A percentile compares a stretch with the other conserved stretches of the same genome.
Evolutionary conservation across 2,888 invertebrate genomes (phyloP).

Genomic region (Alentia gelatinosa): DNA sequence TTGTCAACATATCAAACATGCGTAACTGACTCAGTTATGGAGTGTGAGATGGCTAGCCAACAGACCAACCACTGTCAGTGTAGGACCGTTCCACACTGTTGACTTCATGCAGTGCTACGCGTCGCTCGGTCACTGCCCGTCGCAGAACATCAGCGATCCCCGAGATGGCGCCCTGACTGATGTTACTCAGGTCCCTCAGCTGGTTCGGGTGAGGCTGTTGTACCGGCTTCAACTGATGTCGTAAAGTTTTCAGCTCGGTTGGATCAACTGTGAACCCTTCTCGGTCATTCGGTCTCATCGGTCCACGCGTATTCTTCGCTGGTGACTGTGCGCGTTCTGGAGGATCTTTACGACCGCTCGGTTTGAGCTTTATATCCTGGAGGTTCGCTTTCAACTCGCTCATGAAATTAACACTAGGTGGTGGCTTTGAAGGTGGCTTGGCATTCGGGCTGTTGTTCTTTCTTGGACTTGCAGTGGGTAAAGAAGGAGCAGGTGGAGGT

Average conservation of each 20-base stretch:
- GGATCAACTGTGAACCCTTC: constrained; percentile 64
- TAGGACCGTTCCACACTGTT: constrained; percentile 30
- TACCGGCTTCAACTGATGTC: constrained; percentile 69
- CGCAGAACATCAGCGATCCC: constrained; percentile 74
- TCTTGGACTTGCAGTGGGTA: not conserved
- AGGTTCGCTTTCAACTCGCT: not conserved
- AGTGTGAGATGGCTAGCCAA: no score
- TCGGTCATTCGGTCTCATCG: not conserved
- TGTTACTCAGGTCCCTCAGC: constrained; percentile 67
- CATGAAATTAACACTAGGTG: not conserved
- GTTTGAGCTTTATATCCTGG: not conserved
- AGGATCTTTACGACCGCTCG: not conserved
- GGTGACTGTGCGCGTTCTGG: not conserved
- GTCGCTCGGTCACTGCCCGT: constrained; percentile 67
- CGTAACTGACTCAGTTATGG: no score
- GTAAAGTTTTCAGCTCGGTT: constrained; percentile 69
- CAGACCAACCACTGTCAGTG: constrained; percentile 33
- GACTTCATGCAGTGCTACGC: not conserved
- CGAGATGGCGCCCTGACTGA: constrained; percentile 66
- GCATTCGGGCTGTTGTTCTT: not conserved
- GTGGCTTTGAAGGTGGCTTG: no score
- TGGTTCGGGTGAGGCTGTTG: constrained; percentile 70
- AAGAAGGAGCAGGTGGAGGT: constrained; percentile 17
- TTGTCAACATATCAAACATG: no score
- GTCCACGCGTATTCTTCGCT: not conserved